phyloP scores from a whole-genome alignment of 2,797 vertebrate species.

The Tangara arthus region DNA sequence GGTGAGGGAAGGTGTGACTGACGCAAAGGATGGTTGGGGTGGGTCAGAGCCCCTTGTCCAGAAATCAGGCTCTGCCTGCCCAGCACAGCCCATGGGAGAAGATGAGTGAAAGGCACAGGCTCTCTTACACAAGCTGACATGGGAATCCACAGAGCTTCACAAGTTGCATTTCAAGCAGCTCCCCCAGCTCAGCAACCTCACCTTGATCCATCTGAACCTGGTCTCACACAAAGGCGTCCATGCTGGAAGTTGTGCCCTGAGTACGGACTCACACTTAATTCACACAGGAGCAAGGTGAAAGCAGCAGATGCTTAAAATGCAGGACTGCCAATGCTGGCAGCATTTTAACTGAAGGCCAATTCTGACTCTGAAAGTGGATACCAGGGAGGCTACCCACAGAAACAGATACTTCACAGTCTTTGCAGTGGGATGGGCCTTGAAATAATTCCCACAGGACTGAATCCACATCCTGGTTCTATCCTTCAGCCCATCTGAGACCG shows the following conservation, averaged over 20 bases:
- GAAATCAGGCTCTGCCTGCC: not conserved
- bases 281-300: not conserved
- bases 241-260: not conserved
- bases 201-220: not conserved
- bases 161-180: not conserved
- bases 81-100: not conserved
- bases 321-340: not conserved
- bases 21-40: fast-evolving
- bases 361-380: not conserved
- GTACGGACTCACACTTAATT: not conserved
- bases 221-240: not conserved
- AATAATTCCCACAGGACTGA: not conserved
- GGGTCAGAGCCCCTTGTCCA: not conserved
- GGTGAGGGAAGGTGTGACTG: not conserved
- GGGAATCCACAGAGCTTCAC: not conserved
- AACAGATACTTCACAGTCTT: not conserved
- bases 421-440: not conserved
- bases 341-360: not conserved
- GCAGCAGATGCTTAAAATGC: not conserved
- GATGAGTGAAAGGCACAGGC: not conserved
- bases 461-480: not conserved
- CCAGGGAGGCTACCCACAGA: not conserved
- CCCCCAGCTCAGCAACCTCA: not conserved
- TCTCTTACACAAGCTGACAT: not conserved
- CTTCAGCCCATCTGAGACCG: not conserved